Base-by-base conservation (phyloP, 2,888 invertebrate species). In the Diaphora mendica region DNA sequence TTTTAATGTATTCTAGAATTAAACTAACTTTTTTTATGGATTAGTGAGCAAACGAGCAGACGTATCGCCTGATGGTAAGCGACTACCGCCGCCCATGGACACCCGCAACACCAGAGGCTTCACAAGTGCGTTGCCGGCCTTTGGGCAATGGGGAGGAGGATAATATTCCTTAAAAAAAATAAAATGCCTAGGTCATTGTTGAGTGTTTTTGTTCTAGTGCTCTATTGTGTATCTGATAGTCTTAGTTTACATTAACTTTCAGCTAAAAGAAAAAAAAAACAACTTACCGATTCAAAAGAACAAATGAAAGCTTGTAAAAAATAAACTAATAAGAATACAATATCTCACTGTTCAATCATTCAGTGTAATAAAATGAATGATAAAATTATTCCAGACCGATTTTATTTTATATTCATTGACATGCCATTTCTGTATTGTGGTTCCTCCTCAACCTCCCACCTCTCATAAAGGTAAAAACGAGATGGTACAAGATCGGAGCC, bases 401-500 rank as follows among this genome's bases (percentile, higher is more conserved):
- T 59, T 59, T 59, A 59, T 59, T 59, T 59, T 26, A 26, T 26
- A 59, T 59, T 59, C 26, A 59, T 59, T 59, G 55, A n/a, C n/a
- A 55, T n/a, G n/a, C n/a, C n/a, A 55, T n/a, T 55, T 55, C 11
- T n/a, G 55, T 26, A 30, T 17, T 33, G 64, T 51, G 33, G n/a
- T 48, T 71, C 26, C 65, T 55, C 55, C n/a, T 55, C 13, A 30
- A n/a, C n/a, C n/a, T 55, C 55, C 35, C 44, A n/a, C 15, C 55
- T 55, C 11, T 55, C 55, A n/a, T 23, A 55, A n/a, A n/a, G 33
- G 51, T 44, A 65, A 51, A 71, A 64, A 51, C 64, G 33, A 51
- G 71, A 71, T 65, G 51, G n/a, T 17, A 39, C 65, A 35, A 65
- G 48, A 71, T 71, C 33, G 70, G 26, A 65, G 71, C 51, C 17